Evolutionary conservation across 2,888 invertebrate species (phyloP).

Genomic region (Melinaea menophilus): DNA sequence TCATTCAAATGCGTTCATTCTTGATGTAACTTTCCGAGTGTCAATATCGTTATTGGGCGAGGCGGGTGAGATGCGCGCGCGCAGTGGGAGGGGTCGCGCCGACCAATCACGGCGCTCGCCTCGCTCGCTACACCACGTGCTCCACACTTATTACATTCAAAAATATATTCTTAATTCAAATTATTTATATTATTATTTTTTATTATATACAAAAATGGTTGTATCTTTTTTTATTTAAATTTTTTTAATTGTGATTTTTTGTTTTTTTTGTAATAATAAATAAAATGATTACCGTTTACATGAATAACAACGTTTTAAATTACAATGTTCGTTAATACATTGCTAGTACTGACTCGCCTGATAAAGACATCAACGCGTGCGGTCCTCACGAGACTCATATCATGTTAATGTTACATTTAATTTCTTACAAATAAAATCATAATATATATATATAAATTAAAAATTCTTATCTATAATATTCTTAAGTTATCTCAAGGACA

Average conservation of each 20-base stretch:
- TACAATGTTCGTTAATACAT: no score
- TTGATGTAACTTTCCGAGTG: slow-evolving; percentile 15
- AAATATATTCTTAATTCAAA: neutral
- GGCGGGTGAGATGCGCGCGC: slow-evolving; percentile 39
- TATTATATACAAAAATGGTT: no score
- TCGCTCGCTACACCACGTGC: slow-evolving; percentile 58
- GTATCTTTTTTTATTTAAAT: no score
- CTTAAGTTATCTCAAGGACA: no score
- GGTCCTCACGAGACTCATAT: slow-evolving; percentile 30
- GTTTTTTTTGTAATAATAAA: no score
- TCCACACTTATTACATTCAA: slow-evolving; percentile 14
- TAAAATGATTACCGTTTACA: no score
- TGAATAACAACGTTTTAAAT: no score
- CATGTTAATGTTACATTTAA: no score
- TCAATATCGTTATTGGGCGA: slow-evolving; percentile 28
- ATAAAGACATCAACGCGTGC: slow-evolving; percentile 71
- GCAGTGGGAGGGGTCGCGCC: slow-evolving; percentile 64
- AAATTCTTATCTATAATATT: neutral
- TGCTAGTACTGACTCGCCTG: slow-evolving; percentile 31
- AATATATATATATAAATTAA: neutral
- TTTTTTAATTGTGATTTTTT: no score
- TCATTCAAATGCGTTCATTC: neutral
- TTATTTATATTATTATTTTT: neutral
- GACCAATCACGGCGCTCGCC: slow-evolving; percentile 58
- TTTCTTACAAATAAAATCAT: no score